Conservation (phyloP, 2,797 vertebrate species). For the Phataginus tetradactyla region DNA sequence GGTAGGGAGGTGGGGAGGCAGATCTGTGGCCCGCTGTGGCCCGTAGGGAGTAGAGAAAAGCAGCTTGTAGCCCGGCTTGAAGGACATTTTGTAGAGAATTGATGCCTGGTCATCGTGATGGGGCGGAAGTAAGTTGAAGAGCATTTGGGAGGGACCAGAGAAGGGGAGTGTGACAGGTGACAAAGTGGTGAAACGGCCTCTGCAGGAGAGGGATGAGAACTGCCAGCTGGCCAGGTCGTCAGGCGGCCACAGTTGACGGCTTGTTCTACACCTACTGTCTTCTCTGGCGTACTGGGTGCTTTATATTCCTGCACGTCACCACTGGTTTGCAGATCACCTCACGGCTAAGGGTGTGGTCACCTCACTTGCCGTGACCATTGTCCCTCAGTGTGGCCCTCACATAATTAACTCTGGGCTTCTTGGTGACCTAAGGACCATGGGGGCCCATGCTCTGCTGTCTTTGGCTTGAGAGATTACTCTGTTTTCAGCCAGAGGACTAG, state of each 20-base stretch:
- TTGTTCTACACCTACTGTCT: neutral
- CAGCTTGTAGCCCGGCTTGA: neutral
- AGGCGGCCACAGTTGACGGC: accelerated
- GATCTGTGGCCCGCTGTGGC: accelerated
- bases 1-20: neutral
- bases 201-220: neutral
- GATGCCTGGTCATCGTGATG: neutral
- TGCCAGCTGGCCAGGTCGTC: too few species aligned
- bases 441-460: neutral
- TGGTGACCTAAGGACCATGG: too few species aligned
- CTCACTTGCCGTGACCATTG: neutral
- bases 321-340: neutral
- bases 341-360: neutral
- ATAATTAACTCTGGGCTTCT: neutral
- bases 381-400: neutral
- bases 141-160: neutral
- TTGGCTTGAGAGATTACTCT: neutral
- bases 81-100: neutral
- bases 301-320: neutral
- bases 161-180: neutral
- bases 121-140: neutral
- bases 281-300: neutral
- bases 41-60: neutral
- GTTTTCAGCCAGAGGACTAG: neutral
- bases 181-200: neutral